Percentiles rank a stretch among this genome's conserved stretches.
These are phyloP conservation scores for Drosophila equinoxialis DNA, from an alignment of 1,140 invertebrate genomes.

Conservation along the genomic window DNA sequence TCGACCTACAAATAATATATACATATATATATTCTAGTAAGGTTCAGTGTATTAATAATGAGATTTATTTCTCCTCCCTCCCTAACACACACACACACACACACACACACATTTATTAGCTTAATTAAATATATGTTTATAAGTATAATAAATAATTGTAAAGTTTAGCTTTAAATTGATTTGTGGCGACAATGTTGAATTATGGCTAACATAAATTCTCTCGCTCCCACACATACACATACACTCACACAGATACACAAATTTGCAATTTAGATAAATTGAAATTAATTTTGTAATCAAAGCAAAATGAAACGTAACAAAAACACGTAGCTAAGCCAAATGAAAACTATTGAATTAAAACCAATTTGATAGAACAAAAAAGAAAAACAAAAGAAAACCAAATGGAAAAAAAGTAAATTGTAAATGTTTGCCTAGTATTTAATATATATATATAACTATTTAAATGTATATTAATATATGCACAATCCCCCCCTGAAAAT, in stretches of 20 bases:
- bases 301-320: conserved; percentile 26
- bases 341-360: conserved; percentile 56
- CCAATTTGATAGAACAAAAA: conserved; percentile 47
- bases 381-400: not conserved
- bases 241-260: conserved; percentile 17
- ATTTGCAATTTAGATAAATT: conserved; percentile 78
- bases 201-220: conserved; percentile 5
- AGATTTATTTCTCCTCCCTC: conserved; percentile 16
- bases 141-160: conserved; percentile 53
- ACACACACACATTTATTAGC: conserved; percentile 59
- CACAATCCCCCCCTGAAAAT: not conserved
- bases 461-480: conserved; percentile 17
- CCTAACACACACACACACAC: conserved; percentile 21
- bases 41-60: conserved; percentile 4
- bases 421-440: conserved; percentile 14
- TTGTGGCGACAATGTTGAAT: conserved; percentile 21
- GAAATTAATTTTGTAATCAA: conserved; percentile 71
- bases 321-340: conserved; percentile 67
- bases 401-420: not conserved
- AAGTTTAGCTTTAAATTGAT: conserved; percentile 63
- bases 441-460: conserved; percentile 8
- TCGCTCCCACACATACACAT: conserved; percentile 24
- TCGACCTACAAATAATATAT: not conserved
- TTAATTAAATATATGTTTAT: conserved; percentile 50
- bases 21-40: not conserved